Conservation (phyloP, 2,113 vertebrate genomes). For the Acanthochromis polyacanthus region DNA sequence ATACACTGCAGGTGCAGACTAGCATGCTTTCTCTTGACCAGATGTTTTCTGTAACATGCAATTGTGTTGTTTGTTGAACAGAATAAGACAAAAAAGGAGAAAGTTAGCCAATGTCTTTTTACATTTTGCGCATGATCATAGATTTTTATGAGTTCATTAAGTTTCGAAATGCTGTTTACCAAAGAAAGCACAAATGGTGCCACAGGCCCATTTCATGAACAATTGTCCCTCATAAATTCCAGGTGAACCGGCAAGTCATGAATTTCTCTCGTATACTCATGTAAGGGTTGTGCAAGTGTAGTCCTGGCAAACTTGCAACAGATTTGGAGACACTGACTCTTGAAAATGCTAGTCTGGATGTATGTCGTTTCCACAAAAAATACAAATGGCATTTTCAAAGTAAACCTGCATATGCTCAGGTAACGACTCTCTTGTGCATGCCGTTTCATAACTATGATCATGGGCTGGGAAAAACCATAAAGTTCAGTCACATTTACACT, state of each 20-base stretch:
- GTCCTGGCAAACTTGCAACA: conserved; percentile 6
- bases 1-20: neutral
- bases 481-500: conserved; percentile 57
- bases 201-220: neutral
- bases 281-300: neutral
- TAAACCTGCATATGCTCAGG: neutral
- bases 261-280: neutral
- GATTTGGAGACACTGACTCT: neutral
- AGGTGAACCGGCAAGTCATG: neutral
- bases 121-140: no score
- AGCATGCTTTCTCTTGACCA: neutral
- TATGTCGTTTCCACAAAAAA: no score
- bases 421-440: neutral
- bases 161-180: neutral
- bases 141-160: neutral
- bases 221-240: neutral
- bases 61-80: neutral
- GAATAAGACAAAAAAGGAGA: neutral
- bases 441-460: conserved; percentile 57
- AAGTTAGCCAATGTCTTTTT: neutral
- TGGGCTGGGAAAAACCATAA: conserved; percentile 57
- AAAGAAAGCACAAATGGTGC: neutral
- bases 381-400: neutral
- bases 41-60: neutral
- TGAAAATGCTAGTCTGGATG: conserved; percentile 7